Evolutionary conservation across 2,888 invertebrate species (phyloP).

Genomic region (Lypha dubia): DNA sequence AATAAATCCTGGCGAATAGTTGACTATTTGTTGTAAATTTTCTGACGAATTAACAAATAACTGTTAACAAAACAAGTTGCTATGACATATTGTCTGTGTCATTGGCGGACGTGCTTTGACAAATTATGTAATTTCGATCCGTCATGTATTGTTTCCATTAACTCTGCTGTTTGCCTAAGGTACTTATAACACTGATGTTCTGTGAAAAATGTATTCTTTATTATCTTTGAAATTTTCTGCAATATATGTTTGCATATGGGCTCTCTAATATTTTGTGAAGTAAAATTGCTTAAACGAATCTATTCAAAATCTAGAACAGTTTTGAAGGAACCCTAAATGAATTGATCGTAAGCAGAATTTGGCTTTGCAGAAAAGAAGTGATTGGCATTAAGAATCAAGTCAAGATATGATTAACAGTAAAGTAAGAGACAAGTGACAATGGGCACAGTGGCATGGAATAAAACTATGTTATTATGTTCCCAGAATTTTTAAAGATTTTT

Average conservation of each 20-base stretch:
- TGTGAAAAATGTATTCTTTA: constrained; percentile 35
- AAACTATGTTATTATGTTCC: too few species aligned
- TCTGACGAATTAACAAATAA: constrained; percentile 22
- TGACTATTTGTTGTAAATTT: constrained; percentile 16
- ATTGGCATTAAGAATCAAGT: too few species aligned
- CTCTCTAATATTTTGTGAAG: constrained; percentile 32
- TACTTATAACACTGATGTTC: constrained; percentile 33
- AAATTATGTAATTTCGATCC: constrained; percentile 57
- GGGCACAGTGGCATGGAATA: too few species aligned
- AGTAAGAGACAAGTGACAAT: too few species aligned
- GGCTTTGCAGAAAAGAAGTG: background rate
- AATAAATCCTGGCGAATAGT: constrained; percentile 43
- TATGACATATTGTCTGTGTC: constrained; percentile 51
- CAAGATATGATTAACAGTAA: too few species aligned
- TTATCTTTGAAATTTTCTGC: background rate
- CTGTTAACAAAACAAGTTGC: constrained; percentile 23
- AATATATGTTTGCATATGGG: constrained; percentile 40
- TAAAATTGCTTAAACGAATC: constrained; percentile 65
- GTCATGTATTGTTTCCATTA: constrained; percentile 35
- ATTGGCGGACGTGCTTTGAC: constrained; percentile 35
- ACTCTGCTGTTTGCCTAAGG: constrained; percentile 18
- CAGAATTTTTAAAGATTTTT: too few species aligned
- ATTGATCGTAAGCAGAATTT: background rate
- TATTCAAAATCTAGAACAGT: constrained; percentile 76
- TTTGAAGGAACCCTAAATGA: constrained; percentile 74